Conservation (phyloP, 2,888 invertebrate genomes). For the Sminthurinus aureus region DNA sequence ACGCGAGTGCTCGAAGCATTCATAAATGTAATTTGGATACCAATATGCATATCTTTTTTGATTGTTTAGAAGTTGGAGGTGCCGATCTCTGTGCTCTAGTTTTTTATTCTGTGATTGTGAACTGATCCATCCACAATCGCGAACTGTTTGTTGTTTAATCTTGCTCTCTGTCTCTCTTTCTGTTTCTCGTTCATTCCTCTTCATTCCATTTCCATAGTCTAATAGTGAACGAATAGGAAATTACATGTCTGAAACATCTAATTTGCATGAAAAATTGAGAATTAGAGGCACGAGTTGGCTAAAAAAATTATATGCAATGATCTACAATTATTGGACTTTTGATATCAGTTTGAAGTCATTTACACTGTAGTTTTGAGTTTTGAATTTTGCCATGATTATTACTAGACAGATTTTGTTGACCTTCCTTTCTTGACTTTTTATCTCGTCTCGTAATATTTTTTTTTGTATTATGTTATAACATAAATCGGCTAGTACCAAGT, state of each 20-base stretch:
- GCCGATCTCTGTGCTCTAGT: neutral
- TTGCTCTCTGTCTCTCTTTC: neutral
- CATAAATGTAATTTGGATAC: too few species aligned
- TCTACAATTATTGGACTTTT: neutral
- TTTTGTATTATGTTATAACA: too few species aligned
- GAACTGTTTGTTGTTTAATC: neutral
- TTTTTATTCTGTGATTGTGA: neutral
- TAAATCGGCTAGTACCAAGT: too few species aligned
- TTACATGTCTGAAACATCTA: constrained; percentile 11
- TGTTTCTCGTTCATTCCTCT: too few species aligned
- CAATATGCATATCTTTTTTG: neutral
- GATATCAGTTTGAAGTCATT: neutral
- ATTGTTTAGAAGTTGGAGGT: neutral
- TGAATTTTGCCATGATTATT: neutral
- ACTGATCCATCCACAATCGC: neutral
- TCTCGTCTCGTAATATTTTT: neutral
- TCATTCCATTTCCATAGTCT: neutral
- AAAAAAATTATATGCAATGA: constrained; percentile 6
- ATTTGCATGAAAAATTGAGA: constrained; percentile 27
- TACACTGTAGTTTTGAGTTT: neutral
- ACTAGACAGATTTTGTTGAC: neutral
- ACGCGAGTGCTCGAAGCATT: too few species aligned
- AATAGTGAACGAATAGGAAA: neutral
- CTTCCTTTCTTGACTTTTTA: neutral
- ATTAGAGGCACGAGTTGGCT: constrained; percentile 31